phyloP scores from a whole-genome alignment of 2,113 vertebrate species.

The Oncorhynchus kisutch region DNA sequence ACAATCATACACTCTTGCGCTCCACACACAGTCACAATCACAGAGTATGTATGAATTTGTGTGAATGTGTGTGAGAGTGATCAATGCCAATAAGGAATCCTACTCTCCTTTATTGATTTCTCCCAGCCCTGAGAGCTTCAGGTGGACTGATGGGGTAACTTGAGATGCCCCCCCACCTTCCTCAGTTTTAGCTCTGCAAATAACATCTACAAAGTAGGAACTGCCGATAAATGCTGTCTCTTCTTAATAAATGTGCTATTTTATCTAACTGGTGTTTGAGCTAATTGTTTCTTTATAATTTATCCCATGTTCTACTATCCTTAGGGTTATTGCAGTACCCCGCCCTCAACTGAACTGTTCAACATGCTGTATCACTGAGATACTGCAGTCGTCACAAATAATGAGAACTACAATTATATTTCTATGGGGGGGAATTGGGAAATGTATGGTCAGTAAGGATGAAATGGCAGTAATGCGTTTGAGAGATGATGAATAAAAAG shows the following conservation, averaged over 20 bases:
- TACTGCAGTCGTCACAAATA: too few relatives aligned
- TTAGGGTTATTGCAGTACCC: not conserved
- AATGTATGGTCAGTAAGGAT: too few relatives aligned
- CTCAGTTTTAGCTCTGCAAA: conserved; percentile 43
- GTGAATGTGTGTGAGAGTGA: conserved; percentile 29
- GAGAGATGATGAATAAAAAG: too few relatives aligned
- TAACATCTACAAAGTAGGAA: conserved; percentile 55
- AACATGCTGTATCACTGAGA: too few relatives aligned
- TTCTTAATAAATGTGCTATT: conserved; percentile 82
- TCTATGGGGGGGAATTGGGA: too few relatives aligned
- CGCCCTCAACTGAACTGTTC: too few relatives aligned
- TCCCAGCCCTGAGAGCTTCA: conserved; percentile 24
- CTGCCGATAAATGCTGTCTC: conserved; percentile 69
- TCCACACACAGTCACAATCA: not conserved
- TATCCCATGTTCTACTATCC: not conserved
- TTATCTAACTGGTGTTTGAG: conserved; percentile 62
- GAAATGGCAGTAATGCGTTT: too few relatives aligned
- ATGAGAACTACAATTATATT: too few relatives aligned
- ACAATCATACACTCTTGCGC: not conserved
- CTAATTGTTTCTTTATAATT: not conserved
- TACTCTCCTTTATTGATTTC: conserved; percentile 14
- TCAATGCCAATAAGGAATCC: conserved; percentile 13
- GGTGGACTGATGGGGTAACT: conserved; percentile 32
- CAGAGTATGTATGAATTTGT: conserved; percentile 11
- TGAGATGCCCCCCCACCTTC: conserved; percentile 40